Percentiles rank a stretch among this genome's conserved stretches.
Conservation (phyloP, 92 coral and sea anemone species). For the Zoanthus solanderi region DNA sequence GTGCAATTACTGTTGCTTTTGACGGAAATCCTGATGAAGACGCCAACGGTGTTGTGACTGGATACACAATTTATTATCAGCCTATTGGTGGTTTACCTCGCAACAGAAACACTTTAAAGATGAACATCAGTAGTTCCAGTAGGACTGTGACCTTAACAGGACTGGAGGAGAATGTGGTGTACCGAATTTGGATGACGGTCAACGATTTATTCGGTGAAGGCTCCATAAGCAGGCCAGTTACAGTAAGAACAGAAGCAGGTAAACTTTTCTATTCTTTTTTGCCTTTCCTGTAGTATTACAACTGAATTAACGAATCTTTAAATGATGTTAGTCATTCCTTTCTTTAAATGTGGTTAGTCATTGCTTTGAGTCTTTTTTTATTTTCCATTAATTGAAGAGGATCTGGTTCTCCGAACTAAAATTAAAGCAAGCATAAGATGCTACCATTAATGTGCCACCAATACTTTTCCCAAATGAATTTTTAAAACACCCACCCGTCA, state of each 20-base stretch:
- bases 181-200: neutral
- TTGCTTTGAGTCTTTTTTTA: neutral
- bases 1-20: neutral
- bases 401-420: neutral
- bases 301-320: too few species aligned
- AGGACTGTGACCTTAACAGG: neutral
- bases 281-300: too few species aligned
- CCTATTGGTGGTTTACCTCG: neutral
- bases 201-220: neutral
- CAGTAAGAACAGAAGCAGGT: neutral
- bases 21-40: neutral
- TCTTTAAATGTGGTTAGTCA: too few species aligned
- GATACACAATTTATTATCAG: conserved; percentile 17
- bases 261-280: neutral
- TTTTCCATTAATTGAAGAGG: neutral
- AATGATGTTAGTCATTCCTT: too few species aligned
- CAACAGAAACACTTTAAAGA: neutral
- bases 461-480: too few species aligned
- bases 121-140: neutral
- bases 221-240: neutral
- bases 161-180: conserved; percentile 14
- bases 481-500: too few species aligned
- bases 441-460: too few species aligned
- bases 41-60: neutral
- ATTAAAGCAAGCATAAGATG: too few species aligned